Conservation (phyloP, 2,888 invertebrate genomes). For the Fragum sueziense region DNA sequence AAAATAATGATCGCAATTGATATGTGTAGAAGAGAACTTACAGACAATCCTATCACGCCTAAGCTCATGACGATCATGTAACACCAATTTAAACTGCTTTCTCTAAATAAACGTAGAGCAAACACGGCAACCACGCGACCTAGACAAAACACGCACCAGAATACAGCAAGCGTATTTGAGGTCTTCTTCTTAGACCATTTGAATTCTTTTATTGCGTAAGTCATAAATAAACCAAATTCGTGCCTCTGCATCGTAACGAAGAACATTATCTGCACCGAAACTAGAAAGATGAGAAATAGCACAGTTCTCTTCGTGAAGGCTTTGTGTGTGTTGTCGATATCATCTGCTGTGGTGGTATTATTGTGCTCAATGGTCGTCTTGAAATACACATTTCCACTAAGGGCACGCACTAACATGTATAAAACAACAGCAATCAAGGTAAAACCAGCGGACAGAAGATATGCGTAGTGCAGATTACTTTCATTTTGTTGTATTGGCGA, state of each 20-base stretch:
- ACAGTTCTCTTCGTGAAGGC: neutral
- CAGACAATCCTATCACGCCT: neutral
- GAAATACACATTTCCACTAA: neutral
- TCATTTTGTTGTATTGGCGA: neutral
- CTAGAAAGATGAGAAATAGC: neutral
- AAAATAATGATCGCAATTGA: neutral
- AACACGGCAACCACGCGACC: neutral
- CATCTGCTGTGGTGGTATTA: neutral
- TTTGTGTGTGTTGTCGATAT: neutral
- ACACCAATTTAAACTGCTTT: neutral
- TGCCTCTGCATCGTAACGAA: slow-evolving; percentile 3
- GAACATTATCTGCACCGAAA: neutral
- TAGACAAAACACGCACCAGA: slow-evolving; percentile 7
- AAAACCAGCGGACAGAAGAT: neutral
- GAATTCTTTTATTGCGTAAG: neutral
- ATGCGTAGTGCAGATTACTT: neutral
- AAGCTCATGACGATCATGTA: neutral
- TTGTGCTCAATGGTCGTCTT: neutral
- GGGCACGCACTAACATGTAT: neutral
- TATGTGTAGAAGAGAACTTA: neutral
- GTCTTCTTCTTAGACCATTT: neutral
- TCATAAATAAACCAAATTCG: slow-evolving; percentile 3
- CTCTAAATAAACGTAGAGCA: neutral
- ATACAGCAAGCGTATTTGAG: neutral
- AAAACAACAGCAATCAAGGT: neutral